A percentile compares a stretch with the other conserved stretches of the same genome.
Evolutionary conservation across 1,140 invertebrate genomes (phyloP).

Genomic region (Tribolium madens): DNA sequence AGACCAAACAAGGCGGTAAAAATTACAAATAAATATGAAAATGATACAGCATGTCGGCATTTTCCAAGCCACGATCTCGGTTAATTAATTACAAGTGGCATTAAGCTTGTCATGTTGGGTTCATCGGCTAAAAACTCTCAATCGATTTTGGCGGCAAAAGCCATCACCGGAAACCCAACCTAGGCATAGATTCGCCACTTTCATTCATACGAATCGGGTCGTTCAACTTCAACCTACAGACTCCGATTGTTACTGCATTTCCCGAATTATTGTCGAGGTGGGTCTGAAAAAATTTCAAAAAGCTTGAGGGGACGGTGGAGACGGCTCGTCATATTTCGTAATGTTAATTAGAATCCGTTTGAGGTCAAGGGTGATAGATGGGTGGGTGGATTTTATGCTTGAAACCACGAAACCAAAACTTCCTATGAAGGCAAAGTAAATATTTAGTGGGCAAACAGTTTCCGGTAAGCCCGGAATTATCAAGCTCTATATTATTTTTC

Average conservation of each 20-base stretch:
- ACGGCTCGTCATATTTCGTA: background rate
- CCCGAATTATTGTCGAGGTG: background rate
- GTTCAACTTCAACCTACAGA: constrained; percentile 33
- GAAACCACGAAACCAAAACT: no score
- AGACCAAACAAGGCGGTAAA: constrained; percentile 16
- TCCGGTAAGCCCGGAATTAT: background rate
- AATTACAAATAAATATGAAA: constrained; percentile 35
- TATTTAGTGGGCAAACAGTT: background rate
- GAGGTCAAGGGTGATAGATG: background rate
- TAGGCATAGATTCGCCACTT: constrained; percentile 22
- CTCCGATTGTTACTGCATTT: constrained; percentile 25
- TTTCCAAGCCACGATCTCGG: constrained; percentile 20
- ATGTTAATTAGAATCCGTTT: background rate
- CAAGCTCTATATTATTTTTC: background rate
- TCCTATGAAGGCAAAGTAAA: background rate
- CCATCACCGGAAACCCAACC: constrained; percentile 20
- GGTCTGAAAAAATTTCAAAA: background rate
- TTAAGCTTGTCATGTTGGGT: constrained; percentile 22
- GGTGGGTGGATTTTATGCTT: background rate
- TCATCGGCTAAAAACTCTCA: constrained; percentile 14
- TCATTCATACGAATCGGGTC: constrained; percentile 33
- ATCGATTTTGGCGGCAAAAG: constrained; percentile 23
- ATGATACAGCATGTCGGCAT: constrained; percentile 18
- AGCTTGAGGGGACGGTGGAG: background rate
- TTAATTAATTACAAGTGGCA: constrained; percentile 36